These are phyloP conservation scores for Malaclemys terrapin DNA, from an alignment of 2,113 vertebrate species.

Conservation along the genomic window DNA sequence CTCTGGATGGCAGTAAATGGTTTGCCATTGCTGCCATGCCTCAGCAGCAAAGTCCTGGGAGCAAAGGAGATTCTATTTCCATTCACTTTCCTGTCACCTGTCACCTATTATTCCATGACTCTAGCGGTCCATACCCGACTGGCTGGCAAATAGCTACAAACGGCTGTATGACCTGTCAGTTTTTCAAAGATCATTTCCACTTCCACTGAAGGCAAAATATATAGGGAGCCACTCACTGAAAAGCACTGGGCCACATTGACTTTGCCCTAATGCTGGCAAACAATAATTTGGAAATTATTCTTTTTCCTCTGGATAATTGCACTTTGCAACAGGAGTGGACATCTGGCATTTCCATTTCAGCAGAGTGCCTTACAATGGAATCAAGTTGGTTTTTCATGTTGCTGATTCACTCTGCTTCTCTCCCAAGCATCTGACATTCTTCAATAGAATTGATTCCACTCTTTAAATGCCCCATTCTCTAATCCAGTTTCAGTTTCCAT, in stretches of 20 bases:
- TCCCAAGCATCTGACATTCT: conserved; percentile 13
- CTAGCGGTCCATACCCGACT: conserved; percentile 49
- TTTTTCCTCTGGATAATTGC: conserved; percentile 44
- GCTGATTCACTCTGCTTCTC: conserved; percentile 8
- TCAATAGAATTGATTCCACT: neutral
- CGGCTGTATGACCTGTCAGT: neutral
- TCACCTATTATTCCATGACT: conserved; percentile 47
- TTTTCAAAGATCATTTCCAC: conserved; percentile 29
- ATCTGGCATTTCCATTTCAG: conserved; percentile 11
- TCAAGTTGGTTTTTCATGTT: conserved; percentile 38
- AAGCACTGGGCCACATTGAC: conserved; percentile 21
- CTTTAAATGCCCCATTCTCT: neutral
- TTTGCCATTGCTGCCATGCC: conserved; percentile 70
- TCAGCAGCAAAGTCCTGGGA: conserved; percentile 73
- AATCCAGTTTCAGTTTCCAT: neutral
- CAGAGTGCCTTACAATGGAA: conserved; percentile 28
- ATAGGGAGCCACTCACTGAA: conserved; percentile 8
- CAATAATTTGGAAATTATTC: conserved; percentile 39
- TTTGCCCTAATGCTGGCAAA: neutral
- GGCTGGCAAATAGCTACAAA: conserved; percentile 25
- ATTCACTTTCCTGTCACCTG: conserved; percentile 51
- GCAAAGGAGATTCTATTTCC: conserved; percentile 66
- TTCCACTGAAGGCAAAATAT: neutral
- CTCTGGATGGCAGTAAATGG: conserved; percentile 85
- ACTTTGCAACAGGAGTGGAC: conserved; percentile 34